A percentile compares a stretch with the other conserved stretches of the same genome.
Conservation (phyloP, 35 echinoderm and acorn worm species). For the Strongylocentrotus purpuratus region DNA sequence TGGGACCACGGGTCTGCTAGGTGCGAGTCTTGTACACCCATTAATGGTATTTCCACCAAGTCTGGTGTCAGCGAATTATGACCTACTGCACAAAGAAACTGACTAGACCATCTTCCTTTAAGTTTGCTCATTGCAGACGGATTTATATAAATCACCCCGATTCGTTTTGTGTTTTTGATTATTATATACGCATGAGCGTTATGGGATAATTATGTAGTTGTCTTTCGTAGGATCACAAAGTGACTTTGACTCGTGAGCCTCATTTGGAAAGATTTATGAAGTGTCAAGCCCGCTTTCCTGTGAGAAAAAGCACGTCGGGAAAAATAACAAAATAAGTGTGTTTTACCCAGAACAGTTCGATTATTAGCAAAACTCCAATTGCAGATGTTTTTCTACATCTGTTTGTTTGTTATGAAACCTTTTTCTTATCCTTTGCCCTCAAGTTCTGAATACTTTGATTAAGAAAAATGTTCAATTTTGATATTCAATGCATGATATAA, state of each 20-base stretch:
- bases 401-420: background rate
- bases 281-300: background rate
- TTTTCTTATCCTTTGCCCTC: too few species aligned
- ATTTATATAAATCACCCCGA: background rate
- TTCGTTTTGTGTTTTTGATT: background rate
- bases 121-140: background rate
- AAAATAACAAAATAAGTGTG: background rate
- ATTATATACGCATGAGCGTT: background rate
- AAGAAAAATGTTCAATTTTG: too few species aligned
- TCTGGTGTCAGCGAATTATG: too few species aligned
- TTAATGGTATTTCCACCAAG: too few species aligned
- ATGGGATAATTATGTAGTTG: background rate
- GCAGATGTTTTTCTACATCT: too few species aligned
- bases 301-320: background rate
- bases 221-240: background rate
- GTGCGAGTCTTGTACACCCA: too few species aligned
- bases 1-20: too few species aligned
- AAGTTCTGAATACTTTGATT: too few species aligned
- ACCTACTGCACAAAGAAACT: too few species aligned
- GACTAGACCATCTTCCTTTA: background rate
- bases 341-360: background rate
- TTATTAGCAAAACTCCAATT: too few species aligned
- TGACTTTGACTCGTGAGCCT: background rate
- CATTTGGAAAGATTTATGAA: background rate
- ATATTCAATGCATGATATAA: too few species aligned